These are phyloP conservation scores for Corydoras maculifer DNA, from an alignment of 2,113 vertebrate genomes.

Conservation along the genomic window DNA sequence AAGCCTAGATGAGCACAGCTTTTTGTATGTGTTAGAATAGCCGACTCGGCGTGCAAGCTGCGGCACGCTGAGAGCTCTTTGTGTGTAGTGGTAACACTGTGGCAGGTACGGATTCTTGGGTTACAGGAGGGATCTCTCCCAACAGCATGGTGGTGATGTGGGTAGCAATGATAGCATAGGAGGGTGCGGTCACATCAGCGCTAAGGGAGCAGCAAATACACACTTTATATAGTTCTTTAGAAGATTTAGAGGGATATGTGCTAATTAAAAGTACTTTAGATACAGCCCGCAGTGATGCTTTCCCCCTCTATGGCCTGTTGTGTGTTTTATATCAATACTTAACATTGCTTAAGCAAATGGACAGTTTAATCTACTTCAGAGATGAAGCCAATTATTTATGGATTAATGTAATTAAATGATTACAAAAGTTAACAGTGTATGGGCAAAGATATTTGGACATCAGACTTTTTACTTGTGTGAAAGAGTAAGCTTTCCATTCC, in stretches of 20 bases:
- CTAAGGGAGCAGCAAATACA: not conserved
- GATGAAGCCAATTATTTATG: too few relatives aligned
- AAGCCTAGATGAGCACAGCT: slow-evolving; percentile 62
- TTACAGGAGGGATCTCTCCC: slow-evolving; percentile 52
- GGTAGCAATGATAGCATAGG: slow-evolving; percentile 24
- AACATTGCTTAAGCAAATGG: too few relatives aligned
- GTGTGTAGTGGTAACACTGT: slow-evolving; percentile 43
- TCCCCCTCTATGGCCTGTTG: too few relatives aligned
- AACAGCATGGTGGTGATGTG: slow-evolving; percentile 43
- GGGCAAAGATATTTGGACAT: too few relatives aligned
- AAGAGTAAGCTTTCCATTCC: too few relatives aligned
- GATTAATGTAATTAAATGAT: too few relatives aligned
- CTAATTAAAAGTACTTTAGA: too few relatives aligned
- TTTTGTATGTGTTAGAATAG: slow-evolving; percentile 61
- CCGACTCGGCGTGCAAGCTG: slow-evolving; percentile 54
- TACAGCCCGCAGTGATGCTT: too few relatives aligned
- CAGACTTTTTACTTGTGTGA: too few relatives aligned
- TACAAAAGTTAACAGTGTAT: too few relatives aligned
- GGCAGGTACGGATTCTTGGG: slow-evolving; percentile 54
- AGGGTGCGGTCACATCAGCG: not conserved
- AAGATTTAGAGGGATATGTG: not conserved
- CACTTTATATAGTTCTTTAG: not conserved
- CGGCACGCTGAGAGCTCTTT: slow-evolving; percentile 43
- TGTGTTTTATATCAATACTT: too few relatives aligned
- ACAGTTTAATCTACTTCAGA: too few relatives aligned